Conservation (phyloP, 2,888 invertebrate species). For the Phragmatobia fuliginosa region DNA sequence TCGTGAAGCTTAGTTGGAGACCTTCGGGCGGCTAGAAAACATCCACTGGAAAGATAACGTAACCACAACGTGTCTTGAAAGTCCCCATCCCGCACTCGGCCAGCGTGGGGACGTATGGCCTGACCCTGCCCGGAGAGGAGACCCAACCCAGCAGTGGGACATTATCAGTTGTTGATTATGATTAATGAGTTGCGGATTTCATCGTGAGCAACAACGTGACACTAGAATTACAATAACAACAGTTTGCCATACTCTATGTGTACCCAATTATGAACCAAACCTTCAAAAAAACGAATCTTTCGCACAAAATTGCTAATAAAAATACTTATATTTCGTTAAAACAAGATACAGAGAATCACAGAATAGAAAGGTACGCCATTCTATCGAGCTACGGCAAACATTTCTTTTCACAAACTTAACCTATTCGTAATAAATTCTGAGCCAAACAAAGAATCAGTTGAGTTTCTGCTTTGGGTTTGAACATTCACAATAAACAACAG, state of each 20-base stretch:
- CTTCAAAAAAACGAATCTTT: slow-evolving; percentile 17
- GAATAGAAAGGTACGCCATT: slow-evolving; percentile 45
- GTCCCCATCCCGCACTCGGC: too few relatives aligned
- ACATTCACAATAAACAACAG: slow-evolving; percentile 71
- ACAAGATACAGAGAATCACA: slow-evolving; percentile 38
- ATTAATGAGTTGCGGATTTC: too few relatives aligned
- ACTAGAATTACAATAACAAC: too few relatives aligned
- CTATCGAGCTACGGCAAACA: slow-evolving; percentile 58
- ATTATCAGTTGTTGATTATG: too few relatives aligned
- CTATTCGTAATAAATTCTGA: slow-evolving; percentile 54
- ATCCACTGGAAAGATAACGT: too few relatives aligned
- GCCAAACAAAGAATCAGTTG: slow-evolving; percentile 73
- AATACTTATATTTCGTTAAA: slow-evolving; percentile 27
- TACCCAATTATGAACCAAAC: slow-evolving; percentile 18
- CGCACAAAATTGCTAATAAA: slow-evolving; percentile 25
- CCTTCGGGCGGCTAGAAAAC: too few relatives aligned
- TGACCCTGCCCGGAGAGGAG: too few relatives aligned
- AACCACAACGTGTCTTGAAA: too few relatives aligned
- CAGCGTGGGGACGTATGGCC: too few relatives aligned
- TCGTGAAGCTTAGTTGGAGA: too few relatives aligned
- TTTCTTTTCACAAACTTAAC: slow-evolving; percentile 58
- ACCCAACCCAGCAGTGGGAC: too few relatives aligned
- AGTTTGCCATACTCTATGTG: slow-evolving; percentile 21
- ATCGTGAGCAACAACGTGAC: too few relatives aligned
- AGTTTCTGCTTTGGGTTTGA: slow-evolving; percentile 58